Evolutionary conservation across 2,888 invertebrate genomes (phyloP).

Genomic region (Clanis bilineata): DNA sequence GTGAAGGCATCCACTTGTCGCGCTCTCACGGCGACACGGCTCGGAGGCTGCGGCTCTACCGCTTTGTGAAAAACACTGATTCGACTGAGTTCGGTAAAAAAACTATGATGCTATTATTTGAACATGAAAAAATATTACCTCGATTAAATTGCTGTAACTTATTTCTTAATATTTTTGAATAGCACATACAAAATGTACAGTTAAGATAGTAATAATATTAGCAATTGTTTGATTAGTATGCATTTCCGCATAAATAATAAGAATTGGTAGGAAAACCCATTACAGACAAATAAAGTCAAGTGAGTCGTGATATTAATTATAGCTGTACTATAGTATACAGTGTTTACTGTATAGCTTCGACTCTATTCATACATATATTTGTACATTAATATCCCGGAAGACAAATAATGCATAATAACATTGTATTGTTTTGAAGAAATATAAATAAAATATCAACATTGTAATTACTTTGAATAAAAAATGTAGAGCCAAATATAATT

Average conservation of each 20-base stretch:
- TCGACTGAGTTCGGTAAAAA: background rate
- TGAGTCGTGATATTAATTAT: background rate
- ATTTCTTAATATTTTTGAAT: background rate
- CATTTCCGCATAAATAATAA: no score
- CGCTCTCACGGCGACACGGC: slow-evolving; percentile 65
- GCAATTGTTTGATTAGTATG: no score
- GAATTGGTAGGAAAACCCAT: background rate
- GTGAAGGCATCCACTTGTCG: slow-evolving; percentile 81
- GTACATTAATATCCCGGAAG: no score
- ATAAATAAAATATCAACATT: no score
- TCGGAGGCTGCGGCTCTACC: slow-evolving; percentile 51
- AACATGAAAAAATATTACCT: background rate
- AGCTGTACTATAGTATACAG: background rate
- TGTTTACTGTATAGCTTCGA: background rate
- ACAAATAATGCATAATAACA: no score
- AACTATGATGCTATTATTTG: background rate
- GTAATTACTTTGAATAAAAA: background rate
- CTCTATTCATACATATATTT: no score
- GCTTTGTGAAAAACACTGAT: slow-evolving; percentile 34
- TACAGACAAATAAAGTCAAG: background rate
- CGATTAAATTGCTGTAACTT: background rate
- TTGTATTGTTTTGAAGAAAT: no score
- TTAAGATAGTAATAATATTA: no score
- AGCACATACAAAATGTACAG: no score
- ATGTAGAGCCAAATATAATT: background rate